Conservation (phyloP, 2,797 vertebrate genomes). For the Pseudochromis fuscus region DNA sequence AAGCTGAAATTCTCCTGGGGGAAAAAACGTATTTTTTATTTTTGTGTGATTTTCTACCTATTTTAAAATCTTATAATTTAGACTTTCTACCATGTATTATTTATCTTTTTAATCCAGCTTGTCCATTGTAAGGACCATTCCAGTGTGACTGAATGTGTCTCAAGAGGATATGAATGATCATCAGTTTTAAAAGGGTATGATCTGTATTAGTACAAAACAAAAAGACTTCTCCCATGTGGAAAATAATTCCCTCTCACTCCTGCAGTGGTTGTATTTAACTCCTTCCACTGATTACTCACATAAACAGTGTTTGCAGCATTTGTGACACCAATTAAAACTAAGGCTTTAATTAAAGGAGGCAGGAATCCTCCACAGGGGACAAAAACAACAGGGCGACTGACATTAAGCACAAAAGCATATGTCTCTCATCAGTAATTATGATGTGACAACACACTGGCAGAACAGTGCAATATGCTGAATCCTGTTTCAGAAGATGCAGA, state of each 20-base stretch:
- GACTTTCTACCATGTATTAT: too few relatives aligned
- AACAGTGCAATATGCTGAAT: constrained; percentile 16
- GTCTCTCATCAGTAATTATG: constrained; percentile 57
- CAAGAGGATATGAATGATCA: constrained; percentile 1
- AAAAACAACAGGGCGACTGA: constrained; percentile 58
- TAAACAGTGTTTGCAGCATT: constrained; percentile 58
- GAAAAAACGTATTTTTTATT: too few relatives aligned
- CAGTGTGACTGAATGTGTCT: too few relatives aligned
- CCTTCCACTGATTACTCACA: constrained; percentile 43
- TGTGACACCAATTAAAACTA: constrained; percentile 63
- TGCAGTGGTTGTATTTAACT: constrained; percentile 28
- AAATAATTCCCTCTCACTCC: constrained; percentile 39
- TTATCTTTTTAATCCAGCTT: too few relatives aligned
- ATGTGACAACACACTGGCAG: constrained; percentile 30
- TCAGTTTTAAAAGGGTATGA: constrained; percentile 8
- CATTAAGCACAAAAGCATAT: constrained; percentile 54
- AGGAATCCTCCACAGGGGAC: constrained; percentile 64
- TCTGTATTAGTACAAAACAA: constrained; percentile 30
- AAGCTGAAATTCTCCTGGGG: too few relatives aligned
- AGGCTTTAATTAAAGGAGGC: constrained; percentile 70
- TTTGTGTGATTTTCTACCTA: too few relatives aligned
- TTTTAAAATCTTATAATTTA: too few relatives aligned
- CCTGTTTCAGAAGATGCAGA: not conserved
- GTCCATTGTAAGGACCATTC: too few relatives aligned
- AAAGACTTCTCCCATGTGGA: constrained; percentile 26